Conservation (phyloP, 2,888 invertebrate species). For the Anarsia innoxiella region DNA sequence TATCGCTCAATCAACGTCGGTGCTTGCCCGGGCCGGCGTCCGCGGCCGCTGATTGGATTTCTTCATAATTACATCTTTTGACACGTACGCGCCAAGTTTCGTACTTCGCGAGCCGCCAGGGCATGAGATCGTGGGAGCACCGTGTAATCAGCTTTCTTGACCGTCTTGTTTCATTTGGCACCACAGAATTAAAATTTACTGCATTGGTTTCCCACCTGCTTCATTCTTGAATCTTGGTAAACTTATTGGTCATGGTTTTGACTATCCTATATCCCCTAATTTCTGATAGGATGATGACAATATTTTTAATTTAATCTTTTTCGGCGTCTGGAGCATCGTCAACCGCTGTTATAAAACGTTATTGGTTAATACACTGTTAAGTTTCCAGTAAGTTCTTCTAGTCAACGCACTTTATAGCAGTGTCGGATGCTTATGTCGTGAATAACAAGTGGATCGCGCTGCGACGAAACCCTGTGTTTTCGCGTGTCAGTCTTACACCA, state of each 20-base stretch:
- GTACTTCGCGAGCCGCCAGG: conserved; percentile 61
- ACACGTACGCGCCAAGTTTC: conserved; percentile 72
- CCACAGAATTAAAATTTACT: conserved; percentile 38
- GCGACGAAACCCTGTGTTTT: conserved; percentile 39
- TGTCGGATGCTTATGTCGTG: conserved; percentile 20
- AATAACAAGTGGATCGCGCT: conserved; percentile 25
- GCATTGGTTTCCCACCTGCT: no score
- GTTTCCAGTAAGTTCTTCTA: conserved; percentile 10
- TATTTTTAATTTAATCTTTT: no score
- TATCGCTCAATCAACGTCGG: conserved; percentile 67
- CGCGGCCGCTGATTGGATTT: conserved; percentile 69
- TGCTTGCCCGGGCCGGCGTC: conserved; percentile 47
- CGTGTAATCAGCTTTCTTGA: conserved; percentile 71
- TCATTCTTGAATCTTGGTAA: no score
- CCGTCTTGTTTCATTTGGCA: conserved; percentile 60
- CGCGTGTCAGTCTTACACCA: conserved; percentile 34
- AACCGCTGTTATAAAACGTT: no score
- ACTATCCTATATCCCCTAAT: no score
- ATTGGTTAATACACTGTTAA: no score
- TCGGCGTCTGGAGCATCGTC: no score
- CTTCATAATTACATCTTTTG: conserved; percentile 75
- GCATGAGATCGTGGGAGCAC: conserved; percentile 72
- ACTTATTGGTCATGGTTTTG: no score
- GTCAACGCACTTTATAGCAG: conserved; percentile 14
- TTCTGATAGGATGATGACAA: no score